phyloP scores from a whole-genome alignment of 2,113 vertebrate species.

The Lathamus discolor region DNA sequence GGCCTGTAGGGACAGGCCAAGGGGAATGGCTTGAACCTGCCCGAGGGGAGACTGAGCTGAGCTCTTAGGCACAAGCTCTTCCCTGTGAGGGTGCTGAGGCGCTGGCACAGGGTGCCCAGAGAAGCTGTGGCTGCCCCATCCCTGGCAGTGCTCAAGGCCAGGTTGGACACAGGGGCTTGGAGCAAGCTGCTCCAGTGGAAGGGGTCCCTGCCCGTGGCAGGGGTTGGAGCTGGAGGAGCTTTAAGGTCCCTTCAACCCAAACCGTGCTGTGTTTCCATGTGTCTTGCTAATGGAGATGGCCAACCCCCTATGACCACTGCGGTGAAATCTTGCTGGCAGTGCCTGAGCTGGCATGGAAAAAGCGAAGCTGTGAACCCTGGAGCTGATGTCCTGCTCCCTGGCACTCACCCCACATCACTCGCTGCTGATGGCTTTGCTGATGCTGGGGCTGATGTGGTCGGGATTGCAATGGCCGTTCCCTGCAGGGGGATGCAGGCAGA shows the following conservation, averaged over 20 bases:
- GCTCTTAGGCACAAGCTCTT: too few relatives aligned
- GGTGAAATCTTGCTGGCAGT: rapidly evolving
- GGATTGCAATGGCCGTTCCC: background rate
- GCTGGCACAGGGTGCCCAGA: too few relatives aligned
- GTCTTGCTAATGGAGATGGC: rapidly evolving
- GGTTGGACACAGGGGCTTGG: too few relatives aligned
- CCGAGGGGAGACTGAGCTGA: too few relatives aligned
- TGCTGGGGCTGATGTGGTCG: background rate
- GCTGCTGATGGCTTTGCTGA: background rate
- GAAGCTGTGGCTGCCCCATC: too few relatives aligned
- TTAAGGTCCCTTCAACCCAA: background rate
- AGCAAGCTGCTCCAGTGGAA: background rate
- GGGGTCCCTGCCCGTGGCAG: background rate
- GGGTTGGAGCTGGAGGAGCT: too few relatives aligned
- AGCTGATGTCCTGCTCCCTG: background rate
- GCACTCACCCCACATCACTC: background rate
- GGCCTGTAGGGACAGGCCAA: too few relatives aligned
- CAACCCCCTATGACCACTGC: rapidly evolving
- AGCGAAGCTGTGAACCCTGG: rapidly evolving
- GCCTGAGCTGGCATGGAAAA: background rate
- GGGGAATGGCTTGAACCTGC: too few relatives aligned
- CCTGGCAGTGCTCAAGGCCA: too few relatives aligned
- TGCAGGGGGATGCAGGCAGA: background rate
- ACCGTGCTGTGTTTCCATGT: background rate
- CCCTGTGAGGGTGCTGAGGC: too few relatives aligned